These are phyloP conservation scores for Microcebus griseorufus DNA, from an alignment of 2,113 vertebrate species.

Conservation along the genomic window DNA sequence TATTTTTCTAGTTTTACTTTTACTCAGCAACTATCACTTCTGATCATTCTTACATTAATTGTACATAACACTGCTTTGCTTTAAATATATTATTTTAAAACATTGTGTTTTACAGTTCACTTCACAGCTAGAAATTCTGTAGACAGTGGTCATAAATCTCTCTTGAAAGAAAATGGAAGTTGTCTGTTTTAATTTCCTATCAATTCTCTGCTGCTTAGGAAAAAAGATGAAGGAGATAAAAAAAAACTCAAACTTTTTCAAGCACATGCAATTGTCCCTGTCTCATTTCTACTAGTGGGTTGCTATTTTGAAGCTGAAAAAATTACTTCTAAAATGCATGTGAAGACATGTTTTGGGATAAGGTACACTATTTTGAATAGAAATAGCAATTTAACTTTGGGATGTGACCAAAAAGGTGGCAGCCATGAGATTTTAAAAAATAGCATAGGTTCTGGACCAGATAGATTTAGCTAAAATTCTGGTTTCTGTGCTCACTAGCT, in stretches of 20 bases:
- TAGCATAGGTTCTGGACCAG: background rate
- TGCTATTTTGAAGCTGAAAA: slow-evolving; percentile 25
- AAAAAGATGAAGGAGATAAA: background rate
- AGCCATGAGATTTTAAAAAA: slow-evolving; percentile 19
- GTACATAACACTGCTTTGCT: slow-evolving; percentile 65
- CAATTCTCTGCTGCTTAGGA: slow-evolving; percentile 45
- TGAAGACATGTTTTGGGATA: background rate
- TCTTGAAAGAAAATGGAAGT: slow-evolving; percentile 73
- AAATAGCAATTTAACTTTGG: slow-evolving; percentile 44
- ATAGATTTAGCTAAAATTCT: background rate
- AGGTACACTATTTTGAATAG: slow-evolving; percentile 30
- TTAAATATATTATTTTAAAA: slow-evolving; percentile 75
- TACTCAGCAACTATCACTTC: slow-evolving; percentile 68
- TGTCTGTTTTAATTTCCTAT: slow-evolving; percentile 78
- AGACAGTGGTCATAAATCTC: slow-evolving; percentile 78
- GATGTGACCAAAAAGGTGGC: background rate
- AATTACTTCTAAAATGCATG: slow-evolving; percentile 15
- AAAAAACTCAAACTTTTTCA: background rate
- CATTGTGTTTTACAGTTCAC: slow-evolving; percentile 73
- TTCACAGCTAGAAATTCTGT: slow-evolving; percentile 62
- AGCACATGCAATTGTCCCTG: background rate
- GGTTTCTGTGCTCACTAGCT: background rate
- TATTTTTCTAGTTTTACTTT: slow-evolving; percentile 60
- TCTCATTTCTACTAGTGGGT: background rate
- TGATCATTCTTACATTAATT: slow-evolving; percentile 76